These are phyloP conservation scores for Meloidogyne exigua DNA, from an alignment of 1,140 invertebrate genomes.

Conservation along the genomic window DNA sequence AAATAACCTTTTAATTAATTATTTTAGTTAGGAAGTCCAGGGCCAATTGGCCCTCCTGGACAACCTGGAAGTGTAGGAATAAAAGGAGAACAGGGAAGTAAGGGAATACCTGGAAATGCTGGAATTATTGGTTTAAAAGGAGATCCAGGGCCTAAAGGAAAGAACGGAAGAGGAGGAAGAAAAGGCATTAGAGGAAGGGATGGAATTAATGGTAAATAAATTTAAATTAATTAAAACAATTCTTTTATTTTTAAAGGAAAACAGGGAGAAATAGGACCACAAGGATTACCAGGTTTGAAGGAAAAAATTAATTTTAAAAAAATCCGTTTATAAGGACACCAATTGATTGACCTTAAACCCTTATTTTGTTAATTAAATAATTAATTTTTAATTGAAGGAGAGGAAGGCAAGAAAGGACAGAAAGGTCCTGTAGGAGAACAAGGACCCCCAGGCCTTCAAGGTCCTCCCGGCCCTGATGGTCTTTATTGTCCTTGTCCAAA, in stretches of 20 bases:
- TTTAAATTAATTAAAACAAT: background rate
- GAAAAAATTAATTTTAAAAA: background rate
- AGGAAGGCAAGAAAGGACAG: background rate
- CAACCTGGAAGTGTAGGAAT: background rate
- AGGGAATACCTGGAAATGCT: slow-evolving; percentile 2
- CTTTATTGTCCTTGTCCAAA: slow-evolving; percentile 14
- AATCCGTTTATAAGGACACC: background rate
- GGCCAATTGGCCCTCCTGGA: background rate
- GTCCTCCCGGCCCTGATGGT: background rate
- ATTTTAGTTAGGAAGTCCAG: background rate
- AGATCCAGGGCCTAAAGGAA: background rate
- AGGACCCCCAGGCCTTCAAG: background rate
- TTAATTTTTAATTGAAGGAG: background rate
- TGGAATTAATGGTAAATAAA: background rate
- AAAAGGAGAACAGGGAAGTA: background rate
- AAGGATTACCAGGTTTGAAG: background rate
- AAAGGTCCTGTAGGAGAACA: background rate
- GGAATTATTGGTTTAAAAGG: slow-evolving; percentile 15
- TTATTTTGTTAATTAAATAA: too few relatives aligned
- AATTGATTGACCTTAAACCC: too few relatives aligned
- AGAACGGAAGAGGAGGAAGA: background rate
- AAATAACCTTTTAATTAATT: background rate
- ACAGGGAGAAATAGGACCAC: background rate
- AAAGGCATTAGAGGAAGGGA: background rate
- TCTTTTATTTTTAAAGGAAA: background rate